Evolutionary conservation across 2,797 vertebrate genomes (phyloP).

Genomic region (Argyrosomus regius): DNA sequence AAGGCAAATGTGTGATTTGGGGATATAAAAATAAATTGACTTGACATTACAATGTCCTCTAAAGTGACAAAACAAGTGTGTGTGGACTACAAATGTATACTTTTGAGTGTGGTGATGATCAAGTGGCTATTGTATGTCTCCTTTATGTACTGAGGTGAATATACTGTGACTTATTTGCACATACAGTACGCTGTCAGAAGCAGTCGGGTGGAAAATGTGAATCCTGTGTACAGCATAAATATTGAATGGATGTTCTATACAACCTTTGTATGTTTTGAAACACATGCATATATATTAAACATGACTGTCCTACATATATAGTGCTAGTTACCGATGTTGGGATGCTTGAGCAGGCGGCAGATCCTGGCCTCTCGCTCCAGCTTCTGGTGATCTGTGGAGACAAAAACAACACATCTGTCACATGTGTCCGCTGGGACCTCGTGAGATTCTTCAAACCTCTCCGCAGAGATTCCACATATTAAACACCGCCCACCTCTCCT

Average conservation of each 20-base stretch:
- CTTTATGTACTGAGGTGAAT: neutral
- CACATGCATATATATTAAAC: constrained; percentile 4
- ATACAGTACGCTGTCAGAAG: constrained; percentile 8
- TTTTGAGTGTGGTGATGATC: neutral
- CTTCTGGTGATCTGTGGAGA: constrained; percentile 75
- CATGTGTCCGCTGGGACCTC: constrained; percentile 5
- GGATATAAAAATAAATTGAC: too few species aligned
- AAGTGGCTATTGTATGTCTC: neutral
- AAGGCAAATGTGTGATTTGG: neutral
- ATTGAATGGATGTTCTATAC: neutral
- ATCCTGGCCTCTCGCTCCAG: constrained; percentile 93
- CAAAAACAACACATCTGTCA: constrained; percentile 16
- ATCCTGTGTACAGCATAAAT: neutral
- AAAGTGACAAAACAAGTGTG: neutral
- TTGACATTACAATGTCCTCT: neutral
- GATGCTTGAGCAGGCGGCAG: constrained; percentile 95
- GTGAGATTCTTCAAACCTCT: constrained; percentile 6
- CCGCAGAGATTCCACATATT: neutral
- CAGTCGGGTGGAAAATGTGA: neutral
- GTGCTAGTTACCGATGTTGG: constrained; percentile 91
- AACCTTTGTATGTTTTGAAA: constrained; percentile 4
- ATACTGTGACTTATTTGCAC: neutral
- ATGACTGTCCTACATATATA: neutral
- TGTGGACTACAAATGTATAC: neutral
- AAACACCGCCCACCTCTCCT: neutral